Evolutionary conservation across 2,113 vertebrate species (phyloP), one percentile per base, ranked within the genome.

Genomic region (Ctenomys sociabilis): DNA sequence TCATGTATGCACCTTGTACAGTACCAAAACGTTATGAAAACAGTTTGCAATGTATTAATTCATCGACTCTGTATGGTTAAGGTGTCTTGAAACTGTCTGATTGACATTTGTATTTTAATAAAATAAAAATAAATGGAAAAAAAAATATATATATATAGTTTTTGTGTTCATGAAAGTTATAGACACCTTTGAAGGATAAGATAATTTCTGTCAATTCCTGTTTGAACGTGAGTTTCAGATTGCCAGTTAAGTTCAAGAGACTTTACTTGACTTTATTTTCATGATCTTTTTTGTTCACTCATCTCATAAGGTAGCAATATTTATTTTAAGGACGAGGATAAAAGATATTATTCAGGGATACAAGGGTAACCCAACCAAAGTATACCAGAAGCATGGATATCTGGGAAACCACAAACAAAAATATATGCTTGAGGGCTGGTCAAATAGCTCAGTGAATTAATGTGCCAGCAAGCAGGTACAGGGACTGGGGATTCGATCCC

Each of bases 221-320:
- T 72, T 9, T n/a, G 3, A 81, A 35, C 9, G 11, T 87, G 93
- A 75, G 26, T 0, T 73, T 82, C 84, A 11, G 12, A 26, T 13
- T 66, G n/a, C 28, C 35, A 85, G 89, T 63, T 49, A 54, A 95
- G 94, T 93, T 12, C 75, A 91, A 93, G 16, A 73, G 9, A 78
- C 12, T 80, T 78, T 49, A 30, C 16, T 37, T 89, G 11, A 70
- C 24, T 45, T 68, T 22, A 61, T 59, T 57, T 89, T 86, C 66
- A n/a, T n/a, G n/a, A n/a, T 52, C 37, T 63, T 94, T 64, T 90
- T 97, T 37, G 83, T 7, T 82, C 10, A 73, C 21, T 84, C 43
- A 83, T 17, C 90, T 59, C 49, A 59, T 86, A 89, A 81, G 68
- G 21, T 94, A 75, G 3, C 28, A 92, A 43, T 3, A 5, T 85